Percentiles rank a stretch among this genome's conserved stretches.
phyloP scores from a whole-genome alignment of 2,797 vertebrate genomes.

The Eulemur mongoz region DNA sequence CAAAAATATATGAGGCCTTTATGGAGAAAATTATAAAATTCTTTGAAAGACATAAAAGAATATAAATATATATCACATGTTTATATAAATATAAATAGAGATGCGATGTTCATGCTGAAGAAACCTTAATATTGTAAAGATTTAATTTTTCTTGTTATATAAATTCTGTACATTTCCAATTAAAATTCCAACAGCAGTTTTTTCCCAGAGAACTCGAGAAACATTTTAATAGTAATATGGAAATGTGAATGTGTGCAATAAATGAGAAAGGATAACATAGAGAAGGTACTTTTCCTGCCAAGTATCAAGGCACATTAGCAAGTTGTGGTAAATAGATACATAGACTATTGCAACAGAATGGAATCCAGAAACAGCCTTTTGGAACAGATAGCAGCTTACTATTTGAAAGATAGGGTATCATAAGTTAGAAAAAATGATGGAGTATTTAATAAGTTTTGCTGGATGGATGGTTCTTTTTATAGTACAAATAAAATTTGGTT shows the following conservation, averaged over 20 bases:
- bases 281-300: background rate
- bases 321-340: background rate
- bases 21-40: constrained; percentile 22
- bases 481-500: constrained; percentile 37
- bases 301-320: background rate
- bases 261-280: background rate
- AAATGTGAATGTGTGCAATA: background rate
- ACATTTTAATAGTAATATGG: background rate
- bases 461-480: background rate
- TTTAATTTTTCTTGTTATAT: background rate
- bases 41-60: background rate
- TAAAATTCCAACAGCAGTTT: background rate
- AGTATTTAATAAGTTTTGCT: background rate
- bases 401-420: background rate
- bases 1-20: background rate
- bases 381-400: constrained; percentile 14
- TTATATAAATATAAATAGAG: background rate
- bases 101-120: background rate
- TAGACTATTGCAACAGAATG: background rate
- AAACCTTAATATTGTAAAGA: constrained; percentile 38
- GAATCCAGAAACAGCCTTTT: background rate
- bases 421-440: background rate
- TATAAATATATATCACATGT: background rate
- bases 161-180: background rate
- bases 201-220: constrained; percentile 7